Base-by-base conservation (phyloP, 2,113 vertebrate species). In the Pygoscelis antarcticus region DNA sequence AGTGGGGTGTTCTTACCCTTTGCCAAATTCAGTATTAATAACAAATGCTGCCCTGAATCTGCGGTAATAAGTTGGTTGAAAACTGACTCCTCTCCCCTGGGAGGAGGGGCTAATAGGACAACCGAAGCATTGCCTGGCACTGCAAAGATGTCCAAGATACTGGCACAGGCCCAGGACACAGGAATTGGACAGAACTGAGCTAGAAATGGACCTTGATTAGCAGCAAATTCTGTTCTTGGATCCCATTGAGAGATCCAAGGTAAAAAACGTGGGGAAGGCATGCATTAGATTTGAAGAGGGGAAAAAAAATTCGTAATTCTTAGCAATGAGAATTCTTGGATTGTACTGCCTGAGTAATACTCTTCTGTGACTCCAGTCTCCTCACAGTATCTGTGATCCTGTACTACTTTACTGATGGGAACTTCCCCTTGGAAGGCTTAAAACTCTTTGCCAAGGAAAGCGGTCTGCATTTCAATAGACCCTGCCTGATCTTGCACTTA, bases 381-480 rank as follows among this genome's bases (percentile, higher is more conserved):
- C 83, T 96, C 93, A 93, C 93, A 90, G 75, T 96, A 83, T 96
- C 89, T 96, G 93, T 90, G 94, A 87, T 82, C 78, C 82, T 65
- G n/a, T 92, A 77, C 70, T 94, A 55, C 83, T 86, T 96, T 87
- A 93, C 36, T 89, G 84, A 66, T 87, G 80, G 72, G 75, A 95
- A 69, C 89, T 82, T 92, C 61, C 74, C 95, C 92, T 92, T 92
- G 95, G 61, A 96, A 95, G 83, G 62, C 81, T 86, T 68, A 88
- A 87, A 95, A 95, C 80, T 87, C 87, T 97, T 97, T 96, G 96
- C 96, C 90, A 92, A 93, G 97, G 95, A 96, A 97, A 96, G 93
- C 1, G 72, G 95, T 95, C 93, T 97, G 91, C 91, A 86, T 93
- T 96, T 96, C 91, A 93, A 79, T 78, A 94, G 95, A 91, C 83